A percentile compares a stretch with the other conserved stretches of the same genome.
These are phyloP conservation scores for Lamprotornis superbus DNA, from an alignment of 2,113 vertebrate genomes.

Conservation along the genomic window DNA sequence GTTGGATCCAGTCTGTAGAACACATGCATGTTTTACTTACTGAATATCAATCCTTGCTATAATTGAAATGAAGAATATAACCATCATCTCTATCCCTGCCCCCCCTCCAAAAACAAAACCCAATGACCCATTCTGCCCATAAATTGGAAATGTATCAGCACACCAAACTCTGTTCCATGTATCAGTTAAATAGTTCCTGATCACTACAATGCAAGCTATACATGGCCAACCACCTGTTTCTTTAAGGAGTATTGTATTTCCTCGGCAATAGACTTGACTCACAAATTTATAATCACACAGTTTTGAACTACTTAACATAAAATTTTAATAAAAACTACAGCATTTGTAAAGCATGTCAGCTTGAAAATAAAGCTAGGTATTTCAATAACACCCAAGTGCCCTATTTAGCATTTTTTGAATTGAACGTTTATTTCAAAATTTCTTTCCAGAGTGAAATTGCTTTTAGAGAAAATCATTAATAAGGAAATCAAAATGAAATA, in stretches of 20 bases:
- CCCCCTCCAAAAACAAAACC: not conserved
- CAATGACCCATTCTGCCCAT: not conserved
- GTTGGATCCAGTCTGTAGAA: not conserved
- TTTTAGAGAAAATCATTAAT: conserved; percentile 45
- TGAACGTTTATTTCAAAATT: conserved; percentile 43
- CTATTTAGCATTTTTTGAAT: conserved; percentile 38
- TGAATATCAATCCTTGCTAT: not conserved
- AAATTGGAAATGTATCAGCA: not conserved
- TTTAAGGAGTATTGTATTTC: conserved; percentile 22
- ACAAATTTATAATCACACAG: conserved; percentile 52
- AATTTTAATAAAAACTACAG: conserved; percentile 40
- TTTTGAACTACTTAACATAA: conserved; percentile 60
- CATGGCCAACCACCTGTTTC: not conserved
- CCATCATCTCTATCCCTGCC: not conserved
- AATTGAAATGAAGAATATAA: not conserved
- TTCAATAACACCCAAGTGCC: conserved; percentile 49
- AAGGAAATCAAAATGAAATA: conserved; percentile 59
- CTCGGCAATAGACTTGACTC: not conserved
- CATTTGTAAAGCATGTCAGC: conserved; percentile 34
- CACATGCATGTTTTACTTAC: not conserved
- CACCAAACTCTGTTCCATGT: not conserved
- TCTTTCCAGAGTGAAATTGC: conserved; percentile 33
- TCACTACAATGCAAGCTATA: not conserved
- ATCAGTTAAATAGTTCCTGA: not conserved
- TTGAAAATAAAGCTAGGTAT: conserved; percentile 53